Base-by-base conservation (phyloP, 2,888 invertebrate genomes). In the Oxyscelio sp. region DNA sequence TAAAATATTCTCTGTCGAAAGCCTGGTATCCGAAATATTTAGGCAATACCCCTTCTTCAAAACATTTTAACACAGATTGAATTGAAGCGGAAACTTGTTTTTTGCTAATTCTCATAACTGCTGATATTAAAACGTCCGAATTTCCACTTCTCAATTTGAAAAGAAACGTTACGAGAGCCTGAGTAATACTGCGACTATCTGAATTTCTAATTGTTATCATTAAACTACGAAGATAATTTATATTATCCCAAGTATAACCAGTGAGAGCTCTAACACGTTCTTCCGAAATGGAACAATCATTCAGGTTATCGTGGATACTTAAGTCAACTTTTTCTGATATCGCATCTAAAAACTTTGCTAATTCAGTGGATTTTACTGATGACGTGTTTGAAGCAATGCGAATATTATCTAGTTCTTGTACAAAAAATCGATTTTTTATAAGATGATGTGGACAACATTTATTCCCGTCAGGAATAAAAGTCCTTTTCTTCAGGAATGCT, bases 101-200 rank as follows among this genome's bases (percentile, higher is more conserved):
- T n/a, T n/a, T n/a, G n/a, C n/a, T n/a, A n/a, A n/a, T n/a, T n/a
- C n/a, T n/a, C n/a, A n/a, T n/a, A n/a, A n/a, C n/a, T n/a, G n/a
- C n/a, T n/a, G n/a, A n/a, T n/a, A n/a, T n/a, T n/a, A n/a, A n/a
- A n/a, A n/a, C n/a, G n/a, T n/a, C n/a, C n/a, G 34, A 34, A 34
- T 34, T 34, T 2, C 34, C 34, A 9, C 9, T 34, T 34, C 34
- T 5, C 34, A 19, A 86, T 52, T 15, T 79, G 13, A 48, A 83
- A 19, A 88, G 52, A 82, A 87, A 89, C 1, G 82, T 45, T 5
- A 87, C 70, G 0, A 86, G n/a, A 22, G 87, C 74, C 45, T 83
- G 73, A 0, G 15, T 68, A 8, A 74, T 40, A 21, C 56, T 56
- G 3, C 81, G 34, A 17, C 0, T 21, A 56, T 63, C 13, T 5